phyloP scores from a whole-genome alignment of 1,140 invertebrate genomes.

The Lasaia peninsularis region DNA sequence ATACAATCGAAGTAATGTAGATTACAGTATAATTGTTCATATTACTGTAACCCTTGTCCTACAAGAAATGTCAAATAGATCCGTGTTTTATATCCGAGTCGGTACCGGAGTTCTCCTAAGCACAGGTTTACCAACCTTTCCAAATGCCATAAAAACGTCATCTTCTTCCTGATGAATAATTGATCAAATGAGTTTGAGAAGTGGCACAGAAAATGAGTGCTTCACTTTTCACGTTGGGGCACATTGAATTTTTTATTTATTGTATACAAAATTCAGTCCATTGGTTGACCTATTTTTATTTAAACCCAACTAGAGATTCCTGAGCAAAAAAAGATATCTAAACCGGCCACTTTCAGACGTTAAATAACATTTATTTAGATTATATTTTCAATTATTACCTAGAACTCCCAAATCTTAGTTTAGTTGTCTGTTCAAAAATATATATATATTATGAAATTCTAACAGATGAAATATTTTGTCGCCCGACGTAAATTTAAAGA shows the following conservation, averaged over 20 bases:
- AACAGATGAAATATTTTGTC: conserved; percentile 95
- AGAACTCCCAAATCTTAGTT: neutral
- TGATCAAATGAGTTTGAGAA: neutral
- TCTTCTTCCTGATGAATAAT: neutral
- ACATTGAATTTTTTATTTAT: conserved; percentile 4
- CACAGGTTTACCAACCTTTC: neutral
- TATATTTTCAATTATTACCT: too few relatives aligned
- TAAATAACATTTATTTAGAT: neutral
- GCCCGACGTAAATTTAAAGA: conserved; percentile 96
- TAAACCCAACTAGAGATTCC: neutral
- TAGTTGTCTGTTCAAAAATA: conserved; percentile 14
- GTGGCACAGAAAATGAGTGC: neutral
- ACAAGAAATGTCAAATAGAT: too few relatives aligned
- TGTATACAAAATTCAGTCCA: neutral
- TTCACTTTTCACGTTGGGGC: neutral
- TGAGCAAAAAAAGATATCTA: neutral
- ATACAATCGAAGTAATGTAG: too few relatives aligned
- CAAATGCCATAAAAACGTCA: neutral
- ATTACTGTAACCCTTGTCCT: too few relatives aligned
- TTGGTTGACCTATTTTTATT: conserved; percentile 2
- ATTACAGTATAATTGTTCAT: too few relatives aligned
- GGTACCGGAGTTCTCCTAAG: too few relatives aligned
- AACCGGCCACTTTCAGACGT: neutral
- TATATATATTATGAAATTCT: conserved; percentile 58
- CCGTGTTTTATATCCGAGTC: too few relatives aligned